Evolutionary conservation across 2,888 invertebrate genomes (phyloP).

Genomic region (Oeneis ivallda): DNA sequence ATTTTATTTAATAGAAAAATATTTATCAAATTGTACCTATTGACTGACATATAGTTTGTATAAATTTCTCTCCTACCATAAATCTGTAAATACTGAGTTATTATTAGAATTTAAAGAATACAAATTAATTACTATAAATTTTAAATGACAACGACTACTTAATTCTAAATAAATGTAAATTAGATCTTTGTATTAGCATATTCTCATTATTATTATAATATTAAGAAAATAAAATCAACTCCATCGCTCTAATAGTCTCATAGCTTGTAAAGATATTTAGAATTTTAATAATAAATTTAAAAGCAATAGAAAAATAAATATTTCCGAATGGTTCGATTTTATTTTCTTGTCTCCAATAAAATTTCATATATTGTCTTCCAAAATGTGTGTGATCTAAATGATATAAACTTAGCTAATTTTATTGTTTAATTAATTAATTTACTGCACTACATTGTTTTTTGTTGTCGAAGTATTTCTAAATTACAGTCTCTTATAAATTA

Average conservation of each 20-base stretch:
- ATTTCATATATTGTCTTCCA: conserved; percentile 76
- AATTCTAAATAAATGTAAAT: conserved; percentile 77
- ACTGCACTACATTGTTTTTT: conserved; percentile 30
- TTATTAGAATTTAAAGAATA: conserved; percentile 37
- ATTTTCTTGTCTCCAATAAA: conserved; percentile 47
- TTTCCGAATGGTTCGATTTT: conserved; percentile 49
- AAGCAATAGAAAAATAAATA: conserved; percentile 61
- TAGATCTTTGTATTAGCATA: conserved; percentile 51
- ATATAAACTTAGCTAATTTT: conserved; percentile 35
- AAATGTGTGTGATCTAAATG: conserved; percentile 61
- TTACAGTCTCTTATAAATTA: conserved; percentile 9
- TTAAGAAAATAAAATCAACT: conserved; percentile 33
- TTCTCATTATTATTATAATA: conserved; percentile 40
- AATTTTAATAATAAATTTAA: conserved; percentile 55
- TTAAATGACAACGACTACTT: conserved; percentile 76
- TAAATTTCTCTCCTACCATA: conserved; percentile 56
- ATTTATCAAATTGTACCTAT: conserved; percentile 58
- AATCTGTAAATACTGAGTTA: conserved; percentile 46
- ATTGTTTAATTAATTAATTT: conserved; percentile 23
- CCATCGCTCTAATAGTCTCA: conserved; percentile 25
- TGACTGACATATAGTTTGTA: conserved; percentile 70
- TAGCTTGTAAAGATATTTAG: conserved; percentile 47
- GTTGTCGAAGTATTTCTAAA: conserved; percentile 26
- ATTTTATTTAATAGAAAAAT: conserved; percentile 35
- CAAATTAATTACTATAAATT: conserved; percentile 46